Evolutionary conservation across 2,888 invertebrate species (phyloP), one percentile per base, ranked within the genome.

Genomic region (Aricia artaxerxes): DNA sequence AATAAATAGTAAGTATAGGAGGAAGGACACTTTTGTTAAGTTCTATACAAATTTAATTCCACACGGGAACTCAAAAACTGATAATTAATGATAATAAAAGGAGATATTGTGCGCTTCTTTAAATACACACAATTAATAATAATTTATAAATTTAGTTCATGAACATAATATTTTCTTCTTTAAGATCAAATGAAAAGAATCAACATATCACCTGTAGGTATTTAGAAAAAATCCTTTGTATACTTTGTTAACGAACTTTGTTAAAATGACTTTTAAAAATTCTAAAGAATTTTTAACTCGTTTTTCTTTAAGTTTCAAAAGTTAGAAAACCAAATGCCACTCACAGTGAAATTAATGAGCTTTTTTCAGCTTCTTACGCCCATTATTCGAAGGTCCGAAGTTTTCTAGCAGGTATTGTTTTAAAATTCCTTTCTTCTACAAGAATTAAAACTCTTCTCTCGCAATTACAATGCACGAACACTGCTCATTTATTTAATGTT

Each of bases 271-370:
- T 61, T 69, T 24, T 44, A 35, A 38, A 64, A 69, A 49, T 78
- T 49, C 49, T 35, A 69, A 69, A 49, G 49, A 31, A 49, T 13
- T 31, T 69, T 78, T 44, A 49, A 69, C 44, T 69, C 49, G 44
- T 78, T 88, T 91, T 91, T 88, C 88, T 88, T 86, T 84, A 82
- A 84, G 84, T 87, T 85, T 78, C 73, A 82, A 78, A 88, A 89
- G 86, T 89, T 89, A 81, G 83, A 84, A 85, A 85, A 86, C 86
- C 86, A 86, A 89, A 89, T 85, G 91, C 89, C 92, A 87, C 89
- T 90, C 84, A 84, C 91, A 92, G 90, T 16, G 87, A 88, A 92
- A 91, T 91, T 90, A 90, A 92, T 92, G 91, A 87, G 80, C 79
- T 84, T 86, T 81, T 83, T 81, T 75, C 61, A 75, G 77, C 44